A percentile compares a stretch with the other conserved stretches of the same genome.
Evolutionary conservation across 2,113 vertebrate species (phyloP).

Genomic region (Aramus guarauna): DNA sequence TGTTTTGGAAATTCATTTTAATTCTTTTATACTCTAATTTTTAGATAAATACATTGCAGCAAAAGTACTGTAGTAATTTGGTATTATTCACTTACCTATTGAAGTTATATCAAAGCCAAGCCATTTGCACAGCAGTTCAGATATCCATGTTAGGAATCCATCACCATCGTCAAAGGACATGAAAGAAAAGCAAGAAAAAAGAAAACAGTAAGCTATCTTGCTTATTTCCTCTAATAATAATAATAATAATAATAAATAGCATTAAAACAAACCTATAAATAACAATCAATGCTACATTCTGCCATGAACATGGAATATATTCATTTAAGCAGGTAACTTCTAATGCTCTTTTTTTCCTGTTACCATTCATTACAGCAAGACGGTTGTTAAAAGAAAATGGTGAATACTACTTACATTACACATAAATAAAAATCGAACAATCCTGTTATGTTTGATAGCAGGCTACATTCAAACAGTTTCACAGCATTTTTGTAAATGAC

Average conservation of each 20-base stretch:
- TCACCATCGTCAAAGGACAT: not conserved
- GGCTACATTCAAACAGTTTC: constrained; percentile 29
- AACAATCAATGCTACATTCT: not conserved
- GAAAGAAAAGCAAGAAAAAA: constrained; percentile 50
- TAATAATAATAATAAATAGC: not conserved
- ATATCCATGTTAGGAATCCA: constrained; percentile 15
- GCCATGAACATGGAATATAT: not conserved
- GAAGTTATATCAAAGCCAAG: not conserved
- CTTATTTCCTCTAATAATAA: not conserved
- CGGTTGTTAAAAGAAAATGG: constrained; percentile 25
- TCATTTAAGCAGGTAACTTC: not conserved
- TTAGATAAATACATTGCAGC: not conserved
- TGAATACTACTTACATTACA: not conserved
- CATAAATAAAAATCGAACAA: constrained; percentile 52
- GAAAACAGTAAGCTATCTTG: constrained; percentile 11
- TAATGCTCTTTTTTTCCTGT: not conserved
- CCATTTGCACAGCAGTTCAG: constrained; percentile 36
- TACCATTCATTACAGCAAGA: constrained; percentile 42
- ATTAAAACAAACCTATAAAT: not conserved
- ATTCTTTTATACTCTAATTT: not conserved
- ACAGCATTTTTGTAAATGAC: constrained; percentile 60
- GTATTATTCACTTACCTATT: constrained; percentile 75
- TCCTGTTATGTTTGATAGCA: constrained; percentile 49
- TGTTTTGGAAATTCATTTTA: not conserved
- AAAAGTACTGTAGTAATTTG: not conserved